Base-by-base conservation (phyloP, 2,113 vertebrate species). In the Grammomys dolichurus region DNA sequence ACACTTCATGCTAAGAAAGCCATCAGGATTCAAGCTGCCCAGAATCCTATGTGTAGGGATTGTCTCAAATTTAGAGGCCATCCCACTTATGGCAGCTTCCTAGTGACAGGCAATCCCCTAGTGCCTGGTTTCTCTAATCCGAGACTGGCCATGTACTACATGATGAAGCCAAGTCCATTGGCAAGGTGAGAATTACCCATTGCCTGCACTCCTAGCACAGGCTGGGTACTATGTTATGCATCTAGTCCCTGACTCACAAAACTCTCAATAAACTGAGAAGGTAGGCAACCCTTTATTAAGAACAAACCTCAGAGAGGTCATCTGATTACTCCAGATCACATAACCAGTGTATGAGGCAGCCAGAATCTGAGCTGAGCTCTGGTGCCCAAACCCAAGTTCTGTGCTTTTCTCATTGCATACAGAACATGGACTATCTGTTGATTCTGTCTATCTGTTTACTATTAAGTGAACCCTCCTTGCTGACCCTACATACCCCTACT, bases 281-380 rank as follows among this genome's bases (percentile, higher is more conserved):
- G 20, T 36, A 19, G 65, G 48, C 3, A 69, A 1, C 22, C 20
- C 17, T 43, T n/a, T 63, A 85, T 19, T 60, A 87, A 9, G n/a
- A 86, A 36, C 3, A 13, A 75, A 13, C 65, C 65, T 90, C n/a
- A 10, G 24, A 85, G 85, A 80, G 13, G 46, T 51, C 76, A 22
- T 43, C 76, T 40, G 22, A 72, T 73, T 91, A 88, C 65, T 54
- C 40, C 82, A 70, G 78, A 48, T 82, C 75, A 85, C 85, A 87
- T 26, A 40, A 69, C 73, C 46, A 3, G 46, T 14, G 19, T 40
- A n/a, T 0, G 56, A 86, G 70, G 76, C 54, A 5, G 46, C 54
- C 4, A 5, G 78, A 63, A 43, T 46, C 63, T 1, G 43, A 92
- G 63, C 73, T 2, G 46, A 48, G 26, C 22, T 58, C 81, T 56